Evolutionary conservation across 2,797 vertebrate species (phyloP), one percentile per base, ranked within the genome.

Genomic region (Oophaga sylvatica): DNA sequence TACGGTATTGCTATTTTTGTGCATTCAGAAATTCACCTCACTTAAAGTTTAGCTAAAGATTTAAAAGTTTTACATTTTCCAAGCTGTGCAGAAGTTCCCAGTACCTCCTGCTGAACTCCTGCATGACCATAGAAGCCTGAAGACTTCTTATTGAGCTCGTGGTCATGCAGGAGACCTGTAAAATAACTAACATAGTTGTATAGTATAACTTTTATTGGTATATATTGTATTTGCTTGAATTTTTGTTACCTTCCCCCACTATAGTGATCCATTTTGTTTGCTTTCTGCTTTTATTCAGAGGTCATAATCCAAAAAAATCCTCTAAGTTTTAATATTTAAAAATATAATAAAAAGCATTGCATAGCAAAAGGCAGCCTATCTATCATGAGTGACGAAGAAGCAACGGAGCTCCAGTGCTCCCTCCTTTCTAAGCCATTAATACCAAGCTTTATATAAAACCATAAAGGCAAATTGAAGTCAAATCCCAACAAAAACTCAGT

Each of bases 361-460:
- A 41, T 53, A 26, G 16, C 10, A 29, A 19, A 12, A 63, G 57
- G 29, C 35, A 35, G 62, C 80, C 82, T 31, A 84, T 88, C 75
- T 60, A 9, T 71, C 67, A 19, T 80, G 67, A 83, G 87, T 80
- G 77, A 85, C 57, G 63, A 60, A 41, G 76, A 65, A 53, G 26
- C 45, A 80, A 41, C 45, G 71, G 29, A 57, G 71, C 87, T 88
- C 35, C 56, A 59, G 48, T n/a, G n/a, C 57, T 57, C 81, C 15
- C 48, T 8, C n/a, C 71, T 20, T 78, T 56, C 62, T 84, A 83
- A 91, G 80, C 88, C 89, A 91, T 92, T 92, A 92, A 91, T 90
- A 89, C 90, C 31, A 90, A 91, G 90, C 90, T 90, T 91, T 91
- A 67, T 60, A 85, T 90, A 91, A 93, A 92, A 89, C 90, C 90